Evolutionary conservation across 92 coral and sea anemone species (phyloP).

Genomic region (Phenganax marumi): DNA sequence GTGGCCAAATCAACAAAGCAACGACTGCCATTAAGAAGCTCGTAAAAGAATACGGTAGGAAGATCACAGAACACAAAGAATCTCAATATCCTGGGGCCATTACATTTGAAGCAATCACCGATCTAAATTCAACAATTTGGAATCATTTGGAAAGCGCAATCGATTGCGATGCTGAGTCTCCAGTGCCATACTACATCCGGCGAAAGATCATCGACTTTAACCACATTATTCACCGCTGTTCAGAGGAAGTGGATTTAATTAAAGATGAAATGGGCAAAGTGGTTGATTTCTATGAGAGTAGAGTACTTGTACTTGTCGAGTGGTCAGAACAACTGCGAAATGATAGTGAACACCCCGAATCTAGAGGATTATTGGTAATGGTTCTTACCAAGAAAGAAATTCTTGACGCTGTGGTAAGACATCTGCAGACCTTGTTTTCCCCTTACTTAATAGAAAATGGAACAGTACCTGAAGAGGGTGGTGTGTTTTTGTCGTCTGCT

Average conservation of each 20-base stretch:
- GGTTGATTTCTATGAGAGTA: conserved; percentile 1
- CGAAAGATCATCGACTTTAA: conserved; percentile 49
- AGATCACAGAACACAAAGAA: conserved; percentile 3
- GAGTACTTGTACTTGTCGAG: conserved; percentile 5
- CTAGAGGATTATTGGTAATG: conserved; percentile 39
- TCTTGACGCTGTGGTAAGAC: not conserved
- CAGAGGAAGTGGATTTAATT: conserved; percentile 41
- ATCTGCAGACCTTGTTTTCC: not conserved
- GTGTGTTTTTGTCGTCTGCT: not conserved
- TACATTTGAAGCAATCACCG: conserved; percentile 41
- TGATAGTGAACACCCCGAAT: conserved; percentile 14
- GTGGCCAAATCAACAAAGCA: conserved; percentile 53
- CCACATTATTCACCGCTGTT: conserved; percentile 41
- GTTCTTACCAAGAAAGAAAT: conserved; percentile 35
- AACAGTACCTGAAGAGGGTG: conserved; percentile 30
- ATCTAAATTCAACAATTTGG: conserved; percentile 55
- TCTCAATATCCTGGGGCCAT: conserved; percentile 47
- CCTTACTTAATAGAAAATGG: not conserved
- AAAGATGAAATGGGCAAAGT: conserved; percentile 48
- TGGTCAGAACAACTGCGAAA: conserved; percentile 36
- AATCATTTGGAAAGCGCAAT: conserved; percentile 36
- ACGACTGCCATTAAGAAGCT: conserved; percentile 53
- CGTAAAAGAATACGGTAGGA: conserved; percentile 46
- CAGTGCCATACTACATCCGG: conserved; percentile 48
- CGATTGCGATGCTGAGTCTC: not conserved